Evolutionary conservation across 2,797 vertebrate genomes (phyloP).

Genomic region (Anisognathus igniventris): DNA sequence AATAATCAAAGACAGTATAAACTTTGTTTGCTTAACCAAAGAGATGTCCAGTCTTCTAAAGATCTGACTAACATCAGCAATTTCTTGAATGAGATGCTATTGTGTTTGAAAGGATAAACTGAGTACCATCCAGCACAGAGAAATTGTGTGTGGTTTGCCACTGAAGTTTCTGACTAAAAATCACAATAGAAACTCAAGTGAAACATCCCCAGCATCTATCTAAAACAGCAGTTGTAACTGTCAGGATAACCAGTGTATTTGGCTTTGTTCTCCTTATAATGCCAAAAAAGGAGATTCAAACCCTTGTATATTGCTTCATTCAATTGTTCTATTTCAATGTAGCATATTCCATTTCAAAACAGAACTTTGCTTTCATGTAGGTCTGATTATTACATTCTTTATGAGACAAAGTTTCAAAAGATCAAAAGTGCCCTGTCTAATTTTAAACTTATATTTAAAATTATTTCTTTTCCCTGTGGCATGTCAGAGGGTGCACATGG

Average conservation of each 20-base stretch:
- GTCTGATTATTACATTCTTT: background rate
- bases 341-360: background rate
- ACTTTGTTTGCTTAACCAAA: background rate
- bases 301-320: background rate
- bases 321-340: background rate
- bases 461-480: background rate
- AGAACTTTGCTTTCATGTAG: background rate
- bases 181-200: background rate
- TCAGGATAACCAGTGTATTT: background rate
- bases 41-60: background rate
- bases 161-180: no score
- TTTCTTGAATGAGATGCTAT: background rate
- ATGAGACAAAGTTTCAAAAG: background rate
- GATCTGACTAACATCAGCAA: background rate
- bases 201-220: background rate
- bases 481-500: background rate
- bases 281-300: background rate
- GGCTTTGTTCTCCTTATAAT: background rate
- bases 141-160: background rate
- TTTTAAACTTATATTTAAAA: background rate
- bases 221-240: background rate
- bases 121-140: background rate
- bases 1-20: background rate
- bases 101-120: background rate
- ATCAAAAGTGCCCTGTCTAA: background rate